These are phyloP conservation scores for Drosophila antonietae DNA, from an alignment of 2,888 invertebrate species.

Conservation along the genomic window DNA sequence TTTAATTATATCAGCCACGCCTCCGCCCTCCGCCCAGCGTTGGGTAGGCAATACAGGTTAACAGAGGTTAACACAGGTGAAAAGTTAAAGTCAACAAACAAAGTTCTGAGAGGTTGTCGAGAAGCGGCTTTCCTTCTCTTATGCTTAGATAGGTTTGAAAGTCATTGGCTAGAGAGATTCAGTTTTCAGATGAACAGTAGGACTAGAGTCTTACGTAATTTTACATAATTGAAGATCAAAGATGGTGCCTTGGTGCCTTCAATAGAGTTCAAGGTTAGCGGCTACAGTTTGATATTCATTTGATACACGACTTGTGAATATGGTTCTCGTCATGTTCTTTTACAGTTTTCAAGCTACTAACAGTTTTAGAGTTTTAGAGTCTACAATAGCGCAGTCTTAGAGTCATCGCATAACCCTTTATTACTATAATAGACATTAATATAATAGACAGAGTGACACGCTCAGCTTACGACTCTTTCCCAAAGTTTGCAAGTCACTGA, in stretches of 20 bases:
- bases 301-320: not conserved
- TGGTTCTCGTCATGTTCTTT: no score
- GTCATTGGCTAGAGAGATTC: not conserved
- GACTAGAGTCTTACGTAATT: not conserved
- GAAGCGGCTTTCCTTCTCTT: no score
- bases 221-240: no score
- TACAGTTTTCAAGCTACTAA: no score
- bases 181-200: not conserved
- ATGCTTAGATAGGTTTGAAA: not conserved
- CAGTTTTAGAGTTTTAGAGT: not conserved
- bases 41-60: not conserved
- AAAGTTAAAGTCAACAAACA: slow-evolving; percentile 1
- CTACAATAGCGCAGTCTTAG: not conserved
- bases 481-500: not conserved
- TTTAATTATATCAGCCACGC: slow-evolving; percentile 9
- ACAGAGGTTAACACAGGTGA: not conserved
- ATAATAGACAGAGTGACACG: not conserved
- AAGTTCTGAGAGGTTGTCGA: no score
- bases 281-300: no score
- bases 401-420: not conserved
- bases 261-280: no score
- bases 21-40: not conserved
- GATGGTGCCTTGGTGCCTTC: no score
- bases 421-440: not conserved
- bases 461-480: not conserved